Evolutionary conservation across 2,888 invertebrate genomes (phyloP), one percentile per base, ranked within the genome.

Genomic region (Agrotis puta): DNA sequence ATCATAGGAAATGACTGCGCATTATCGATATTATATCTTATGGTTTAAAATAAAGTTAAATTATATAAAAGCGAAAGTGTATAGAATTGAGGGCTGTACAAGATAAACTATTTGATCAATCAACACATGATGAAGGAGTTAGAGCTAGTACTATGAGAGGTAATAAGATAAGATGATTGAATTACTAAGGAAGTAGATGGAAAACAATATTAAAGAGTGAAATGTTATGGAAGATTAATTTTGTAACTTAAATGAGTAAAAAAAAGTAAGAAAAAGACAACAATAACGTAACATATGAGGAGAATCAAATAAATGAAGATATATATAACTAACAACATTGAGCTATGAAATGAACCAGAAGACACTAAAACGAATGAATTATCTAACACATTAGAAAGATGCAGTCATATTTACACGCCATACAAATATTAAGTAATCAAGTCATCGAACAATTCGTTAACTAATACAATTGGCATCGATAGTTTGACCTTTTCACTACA

Each of bases 401-500:
- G 20, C 51, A 48, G 14, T 20, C 20, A 56, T 51, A 63, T 79
- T 72, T 72, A 56, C n/a, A 43, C 24, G 11, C 45, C 39, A 56
- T 20, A 67, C 22, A 67, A 61, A 75, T 70, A 57, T 77, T 64
- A 59, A 68, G 58, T 58, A 79, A 80, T 65, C 48, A 27, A 50
- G 16, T n/a, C 48, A 76, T 76, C 76, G 24, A 79, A 68, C 53
- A 76, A 68, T 67, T 61, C 63, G 13, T 39, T 58, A 53, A 13
- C 56, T 43, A 76, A 43, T 58, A 64, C 6, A 74, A 20, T 63
- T 79, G 56, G 50, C 79, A 69, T 61, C 24, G 16, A 64, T 74
- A 51, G 68, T 61, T 53, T 78, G 54, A 74, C 80, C 81, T 80
- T 80, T 83, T 77, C 51, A 70, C 63, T n/a, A 61, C 57, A 69